A percentile compares a stretch with the other conserved stretches of the same genome.
phyloP scores from a whole-genome alignment of 2,797 vertebrate species.

The Kryptopterus vitreolus region DNA sequence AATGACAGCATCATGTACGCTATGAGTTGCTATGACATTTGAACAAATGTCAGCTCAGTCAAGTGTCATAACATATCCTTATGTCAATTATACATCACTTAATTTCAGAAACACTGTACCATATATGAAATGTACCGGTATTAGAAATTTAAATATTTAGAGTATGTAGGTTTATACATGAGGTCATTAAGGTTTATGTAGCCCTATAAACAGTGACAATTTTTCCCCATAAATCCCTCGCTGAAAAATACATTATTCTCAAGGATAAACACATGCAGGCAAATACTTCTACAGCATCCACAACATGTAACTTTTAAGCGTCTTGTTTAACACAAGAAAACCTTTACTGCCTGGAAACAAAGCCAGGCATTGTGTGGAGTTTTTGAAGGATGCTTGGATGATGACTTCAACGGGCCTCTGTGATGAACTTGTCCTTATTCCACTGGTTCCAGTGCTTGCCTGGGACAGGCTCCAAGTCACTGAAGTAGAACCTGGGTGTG shows the following conservation, averaged over 20 bases:
- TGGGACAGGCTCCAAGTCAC: conserved; percentile 68
- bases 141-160: background rate
- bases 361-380: conserved; percentile 64
- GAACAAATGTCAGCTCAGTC: background rate
- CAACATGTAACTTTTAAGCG: conserved; percentile 9
- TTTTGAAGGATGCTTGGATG: conserved; percentile 68
- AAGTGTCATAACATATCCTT: background rate
- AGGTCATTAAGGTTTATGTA: background rate
- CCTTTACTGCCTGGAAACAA: conserved; percentile 66
- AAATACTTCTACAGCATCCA: background rate
- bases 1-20: background rate
- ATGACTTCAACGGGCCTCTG: conserved; percentile 71
- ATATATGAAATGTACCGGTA: background rate
- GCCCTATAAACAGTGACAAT: background rate
- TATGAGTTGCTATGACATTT: background rate
- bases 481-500: conserved; percentile 42
- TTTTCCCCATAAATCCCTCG: background rate
- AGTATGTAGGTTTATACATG: background rate
- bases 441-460: conserved; percentile 67
- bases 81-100: background rate
- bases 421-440: conserved; percentile 75
- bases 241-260: background rate
- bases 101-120: no score
- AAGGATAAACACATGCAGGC: background rate
- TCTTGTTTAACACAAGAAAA: conserved; percentile 64